Evolutionary conservation across 35 echinoderm and acorn worm species (phyloP).

Genomic region (Lytechinus pictus): DNA sequence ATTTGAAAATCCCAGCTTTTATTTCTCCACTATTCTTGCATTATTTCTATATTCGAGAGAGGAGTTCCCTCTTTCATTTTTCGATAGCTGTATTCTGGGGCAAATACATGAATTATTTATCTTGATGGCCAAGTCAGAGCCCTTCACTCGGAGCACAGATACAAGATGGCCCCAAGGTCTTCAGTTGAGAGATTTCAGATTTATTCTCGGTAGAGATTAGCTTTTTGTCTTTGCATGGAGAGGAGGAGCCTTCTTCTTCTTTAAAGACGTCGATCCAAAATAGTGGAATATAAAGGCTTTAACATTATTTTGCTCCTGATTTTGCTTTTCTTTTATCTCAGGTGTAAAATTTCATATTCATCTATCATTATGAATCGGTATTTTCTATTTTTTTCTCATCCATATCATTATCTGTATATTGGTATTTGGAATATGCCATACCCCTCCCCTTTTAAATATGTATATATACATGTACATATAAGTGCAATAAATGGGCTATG

Average conservation of each 20-base stretch:
- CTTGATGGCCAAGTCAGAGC: slow-evolving; percentile 28
- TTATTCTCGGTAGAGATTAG: slow-evolving; percentile 3
- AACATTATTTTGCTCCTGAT: not conserved
- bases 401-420: not conserved
- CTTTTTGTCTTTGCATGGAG: not conserved
- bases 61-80: not conserved
- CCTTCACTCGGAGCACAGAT: slow-evolving; percentile 20
- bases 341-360: not conserved
- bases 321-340: not conserved
- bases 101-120: slow-evolving; percentile 44
- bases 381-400: not conserved
- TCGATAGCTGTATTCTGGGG: slow-evolving; percentile 17
- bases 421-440: not conserved
- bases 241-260: not conserved
- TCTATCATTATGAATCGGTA: not conserved
- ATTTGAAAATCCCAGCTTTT: not conserved
- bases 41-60: slow-evolving; percentile 13
- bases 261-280: not conserved
- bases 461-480: no score
- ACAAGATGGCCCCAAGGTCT: not conserved
- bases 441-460: not conserved
- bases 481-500: no score
- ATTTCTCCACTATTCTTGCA: slow-evolving; percentile 9
- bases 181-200: not conserved
- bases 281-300: not conserved